These are phyloP conservation scores for Arnoldichthys spilopterus DNA, from an alignment of 2,797 vertebrate genomes.

Conservation along the genomic window DNA sequence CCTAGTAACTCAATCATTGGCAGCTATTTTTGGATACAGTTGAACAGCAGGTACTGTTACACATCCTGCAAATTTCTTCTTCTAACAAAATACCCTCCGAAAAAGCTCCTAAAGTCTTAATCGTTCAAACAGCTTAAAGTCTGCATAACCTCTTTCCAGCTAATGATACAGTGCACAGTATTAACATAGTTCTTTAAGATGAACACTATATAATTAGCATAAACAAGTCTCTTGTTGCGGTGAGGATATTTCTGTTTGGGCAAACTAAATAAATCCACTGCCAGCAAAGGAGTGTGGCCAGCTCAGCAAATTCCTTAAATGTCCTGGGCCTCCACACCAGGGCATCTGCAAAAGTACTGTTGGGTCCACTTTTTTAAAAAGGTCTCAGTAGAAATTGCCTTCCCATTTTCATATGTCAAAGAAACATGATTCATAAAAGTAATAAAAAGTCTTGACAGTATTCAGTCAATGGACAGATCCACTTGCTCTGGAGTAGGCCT, in stretches of 20 bases:
- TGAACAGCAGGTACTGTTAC: constrained; percentile 28
- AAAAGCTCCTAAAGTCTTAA: neutral
- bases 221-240: constrained; percentile 52
- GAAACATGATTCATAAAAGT: neutral
- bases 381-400: neutral
- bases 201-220: constrained; percentile 5
- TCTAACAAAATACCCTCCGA: neutral
- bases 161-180: neutral
- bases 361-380: neutral
- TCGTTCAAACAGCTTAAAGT: neutral
- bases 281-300: constrained; percentile 18
- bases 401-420: neutral
- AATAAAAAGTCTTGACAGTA: neutral
- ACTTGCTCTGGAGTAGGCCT: neutral
- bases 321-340: constrained; percentile 23
- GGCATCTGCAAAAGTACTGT: constrained; percentile 13
- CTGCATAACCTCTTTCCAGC: neutral
- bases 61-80: neutral
- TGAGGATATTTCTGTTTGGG: constrained; percentile 60
- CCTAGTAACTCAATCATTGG: constrained; percentile 6
- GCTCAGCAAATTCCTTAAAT: constrained; percentile 64
- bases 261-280: constrained; percentile 62
- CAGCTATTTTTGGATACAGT: constrained; percentile 24
- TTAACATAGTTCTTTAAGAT: neutral
- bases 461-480: neutral